Evolutionary conservation across 2,113 vertebrate genomes (phyloP).

Genomic region (Polypterus senegalus): DNA sequence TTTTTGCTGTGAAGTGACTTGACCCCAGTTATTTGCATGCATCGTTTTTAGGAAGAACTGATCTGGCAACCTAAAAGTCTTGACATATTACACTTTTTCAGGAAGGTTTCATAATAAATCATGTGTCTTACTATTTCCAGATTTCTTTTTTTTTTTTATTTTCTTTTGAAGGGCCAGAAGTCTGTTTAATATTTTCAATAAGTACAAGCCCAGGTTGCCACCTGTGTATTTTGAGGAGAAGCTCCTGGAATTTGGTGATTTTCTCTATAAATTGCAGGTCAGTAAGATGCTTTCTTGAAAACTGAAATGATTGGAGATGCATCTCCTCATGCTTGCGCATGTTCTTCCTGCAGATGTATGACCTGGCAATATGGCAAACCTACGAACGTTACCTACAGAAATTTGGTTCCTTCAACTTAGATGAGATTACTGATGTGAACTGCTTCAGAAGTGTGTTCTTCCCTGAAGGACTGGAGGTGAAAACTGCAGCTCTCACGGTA

Average conservation of each 20-base stretch:
- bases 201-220: slow-evolving; percentile 70
- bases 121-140: too few species aligned
- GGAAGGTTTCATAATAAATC: too few species aligned
- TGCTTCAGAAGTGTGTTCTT: slow-evolving; percentile 64
- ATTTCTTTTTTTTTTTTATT: background rate
- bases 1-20: too few species aligned
- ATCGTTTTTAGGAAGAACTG: too few species aligned
- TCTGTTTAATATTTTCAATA: slow-evolving; percentile 74
- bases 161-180: slow-evolving; percentile 53
- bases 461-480: slow-evolving; percentile 56
- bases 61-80: too few species aligned
- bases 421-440: slow-evolving; percentile 50
- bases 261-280: slow-evolving; percentile 33
- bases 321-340: background rate
- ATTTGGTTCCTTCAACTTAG: slow-evolving; percentile 38
- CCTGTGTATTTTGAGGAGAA: slow-evolving; percentile 61
- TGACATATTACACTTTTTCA: too few species aligned
- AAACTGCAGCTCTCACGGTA: slow-evolving; percentile 54
- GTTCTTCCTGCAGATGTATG: slow-evolving; percentile 56
- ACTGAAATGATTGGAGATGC: too few species aligned
- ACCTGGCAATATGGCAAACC: slow-evolving; percentile 70
- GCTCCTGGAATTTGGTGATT: slow-evolving; percentile 71
- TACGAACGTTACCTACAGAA: slow-evolving; percentile 66
- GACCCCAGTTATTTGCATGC: too few species aligned
- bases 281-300: too few species aligned